These are phyloP conservation scores for Megaceryle torquata DNA, from an alignment of 2,113 vertebrate genomes.

Conservation along the genomic window DNA sequence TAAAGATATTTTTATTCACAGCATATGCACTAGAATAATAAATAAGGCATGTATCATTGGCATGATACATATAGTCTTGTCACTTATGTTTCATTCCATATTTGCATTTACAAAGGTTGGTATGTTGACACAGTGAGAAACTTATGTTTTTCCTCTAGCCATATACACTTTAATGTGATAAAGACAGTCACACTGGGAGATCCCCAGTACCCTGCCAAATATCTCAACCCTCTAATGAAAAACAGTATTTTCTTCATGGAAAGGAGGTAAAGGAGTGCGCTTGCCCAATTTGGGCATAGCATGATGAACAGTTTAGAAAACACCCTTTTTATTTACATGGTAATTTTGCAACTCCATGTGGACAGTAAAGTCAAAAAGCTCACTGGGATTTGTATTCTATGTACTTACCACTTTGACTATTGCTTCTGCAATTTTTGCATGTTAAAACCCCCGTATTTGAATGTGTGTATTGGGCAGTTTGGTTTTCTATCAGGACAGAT, in stretches of 20 bases:
- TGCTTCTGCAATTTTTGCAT: not conserved
- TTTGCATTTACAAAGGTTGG: not conserved
- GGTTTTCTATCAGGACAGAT: not conserved
- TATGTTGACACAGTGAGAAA: not conserved
- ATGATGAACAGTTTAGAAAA: not conserved
- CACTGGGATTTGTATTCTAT: not conserved
- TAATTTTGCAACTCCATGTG: not conserved
- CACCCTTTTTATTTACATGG: not conserved
- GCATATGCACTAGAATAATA: not conserved
- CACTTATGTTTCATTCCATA: not conserved
- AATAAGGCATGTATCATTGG: not conserved
- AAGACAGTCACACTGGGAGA: not conserved
- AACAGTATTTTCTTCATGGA: not conserved
- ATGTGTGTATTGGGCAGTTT: not conserved
- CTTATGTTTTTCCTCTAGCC: not conserved
- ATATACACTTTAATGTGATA: not conserved
- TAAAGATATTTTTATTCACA: not conserved
- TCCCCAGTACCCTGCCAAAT: not conserved
- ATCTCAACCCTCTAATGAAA: not conserved
- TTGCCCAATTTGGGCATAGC: not conserved
- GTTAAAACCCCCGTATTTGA: not conserved
- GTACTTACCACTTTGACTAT: not conserved
- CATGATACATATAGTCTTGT: not conserved
- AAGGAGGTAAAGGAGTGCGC: not conserved
- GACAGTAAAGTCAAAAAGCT: accelerated